phyloP scores from a whole-genome alignment of 2,113 vertebrate species.

The Petroica traversi region DNA sequence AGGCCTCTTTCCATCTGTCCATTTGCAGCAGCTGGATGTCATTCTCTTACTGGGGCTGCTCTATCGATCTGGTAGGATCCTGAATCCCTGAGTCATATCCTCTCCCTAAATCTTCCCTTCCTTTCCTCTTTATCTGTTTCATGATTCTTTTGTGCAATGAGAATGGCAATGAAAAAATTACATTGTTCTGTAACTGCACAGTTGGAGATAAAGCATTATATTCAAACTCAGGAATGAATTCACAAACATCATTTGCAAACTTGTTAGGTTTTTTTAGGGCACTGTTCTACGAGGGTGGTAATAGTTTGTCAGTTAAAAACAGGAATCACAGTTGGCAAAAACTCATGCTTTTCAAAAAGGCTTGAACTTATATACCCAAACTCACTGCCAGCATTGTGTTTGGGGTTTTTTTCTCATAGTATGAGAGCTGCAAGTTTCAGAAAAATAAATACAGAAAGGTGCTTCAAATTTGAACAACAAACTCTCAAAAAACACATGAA shows the following conservation, averaged over 20 bases:
- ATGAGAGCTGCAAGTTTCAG: background rate
- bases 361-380: slow-evolving; percentile 22
- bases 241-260: slow-evolving; percentile 24
- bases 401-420: background rate
- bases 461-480: background rate
- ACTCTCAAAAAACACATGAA: background rate
- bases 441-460: background rate
- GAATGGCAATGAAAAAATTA: slow-evolving; percentile 25
- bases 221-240: slow-evolving; percentile 6
- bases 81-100: slow-evolving; percentile 43
- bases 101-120: slow-evolving; percentile 30
- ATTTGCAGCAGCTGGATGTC: background rate
- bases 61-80: background rate
- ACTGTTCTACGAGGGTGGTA: background rate
- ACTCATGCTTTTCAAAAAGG: background rate
- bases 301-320: background rate
- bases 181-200: background rate
- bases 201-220: slow-evolving; percentile 34
- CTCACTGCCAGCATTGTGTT: background rate
- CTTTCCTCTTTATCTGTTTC: slow-evolving; percentile 27
- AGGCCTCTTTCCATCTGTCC: background rate
- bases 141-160: background rate
- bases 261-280: background rate
- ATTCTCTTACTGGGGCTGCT: background rate
- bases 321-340: background rate